phyloP scores from a whole-genome alignment of 2,113 vertebrate species.

The Pollachius pollachius region DNA sequence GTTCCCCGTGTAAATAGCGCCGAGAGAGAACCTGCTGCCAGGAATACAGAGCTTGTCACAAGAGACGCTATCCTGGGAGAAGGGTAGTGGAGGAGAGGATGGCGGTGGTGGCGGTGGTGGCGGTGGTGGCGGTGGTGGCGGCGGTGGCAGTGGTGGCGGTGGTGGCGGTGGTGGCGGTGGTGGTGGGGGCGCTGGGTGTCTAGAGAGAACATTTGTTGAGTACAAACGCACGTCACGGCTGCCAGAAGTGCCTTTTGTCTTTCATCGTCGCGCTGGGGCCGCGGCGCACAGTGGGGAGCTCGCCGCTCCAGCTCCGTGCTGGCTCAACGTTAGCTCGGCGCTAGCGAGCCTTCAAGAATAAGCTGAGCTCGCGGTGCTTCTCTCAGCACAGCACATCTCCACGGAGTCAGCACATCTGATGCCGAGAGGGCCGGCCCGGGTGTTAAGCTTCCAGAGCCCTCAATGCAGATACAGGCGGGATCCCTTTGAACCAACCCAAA shows the following conservation, averaged over 20 bases:
- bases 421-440: background rate
- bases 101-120: too few relatives aligned
- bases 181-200: constrained; percentile 15
- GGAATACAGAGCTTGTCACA: constrained; percentile 58
- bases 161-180: too few relatives aligned
- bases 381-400: constrained; percentile 1
- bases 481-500: constrained; percentile 11
- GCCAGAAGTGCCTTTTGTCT: constrained; percentile 51
- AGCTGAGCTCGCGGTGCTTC: background rate
- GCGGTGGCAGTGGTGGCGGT: too few relatives aligned
- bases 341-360: constrained; percentile 25
- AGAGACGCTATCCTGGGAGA: constrained; percentile 42
- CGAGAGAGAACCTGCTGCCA: constrained; percentile 41
- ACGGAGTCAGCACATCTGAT: constrained; percentile 13
- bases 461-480: background rate
- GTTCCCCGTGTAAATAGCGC: constrained; percentile 60
- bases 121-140: too few relatives aligned
- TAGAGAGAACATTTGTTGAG: constrained; percentile 47
- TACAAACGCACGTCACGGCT: constrained; percentile 40
- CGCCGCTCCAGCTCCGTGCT: background rate
- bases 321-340: constrained; percentile 30
- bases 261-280: constrained; percentile 25
- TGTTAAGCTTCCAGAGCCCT: background rate
- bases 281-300: constrained; percentile 4
- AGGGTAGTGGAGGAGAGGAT: background rate